A percentile compares a stretch with the other conserved stretches of the same genome.
These are phyloP conservation scores for Pseudopleuronectes americanus DNA, from an alignment of 2,797 vertebrate genomes.

Conservation along the genomic window DNA sequence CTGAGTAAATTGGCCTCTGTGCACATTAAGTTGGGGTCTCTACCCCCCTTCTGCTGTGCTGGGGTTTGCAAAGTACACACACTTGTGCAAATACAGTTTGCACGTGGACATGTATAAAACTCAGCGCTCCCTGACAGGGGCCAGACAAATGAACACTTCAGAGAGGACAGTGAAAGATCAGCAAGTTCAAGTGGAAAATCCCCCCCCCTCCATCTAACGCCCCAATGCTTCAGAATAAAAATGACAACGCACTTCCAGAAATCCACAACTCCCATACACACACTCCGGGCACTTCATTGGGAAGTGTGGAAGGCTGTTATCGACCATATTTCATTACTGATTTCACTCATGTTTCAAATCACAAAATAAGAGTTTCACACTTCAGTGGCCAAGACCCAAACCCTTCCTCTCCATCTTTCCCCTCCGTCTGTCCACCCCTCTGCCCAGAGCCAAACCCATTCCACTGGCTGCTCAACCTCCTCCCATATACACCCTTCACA, in stretches of 20 bases:
- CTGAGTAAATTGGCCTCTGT: conserved; percentile 2
- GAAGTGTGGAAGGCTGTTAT: conserved; percentile 85
- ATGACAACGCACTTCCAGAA: conserved; percentile 87
- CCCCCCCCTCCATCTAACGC: conserved; percentile 73
- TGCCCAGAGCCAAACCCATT: conserved; percentile 70
- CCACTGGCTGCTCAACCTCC: conserved; percentile 61
- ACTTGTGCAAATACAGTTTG: background rate
- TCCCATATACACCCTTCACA: conserved; percentile 65
- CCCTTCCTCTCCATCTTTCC: conserved; percentile 67
- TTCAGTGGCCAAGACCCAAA: conserved; percentile 74
- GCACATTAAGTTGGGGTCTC: conserved; percentile 11
- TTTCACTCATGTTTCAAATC: conserved; percentile 91
- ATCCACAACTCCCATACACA: conserved; percentile 54
- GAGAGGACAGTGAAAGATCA: conserved; percentile 77
- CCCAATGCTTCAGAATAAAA: conserved; percentile 83
- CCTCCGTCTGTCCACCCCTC: conserved; percentile 71
- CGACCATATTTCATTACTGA: conserved; percentile 89
- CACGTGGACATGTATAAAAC: conserved; percentile 44
- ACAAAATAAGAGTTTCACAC: conserved; percentile 90
- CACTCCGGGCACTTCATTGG: conserved; percentile 66
- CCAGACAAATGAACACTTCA: conserved; percentile 79
- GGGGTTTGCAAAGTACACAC: conserved; percentile 25
- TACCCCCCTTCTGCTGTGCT: conserved; percentile 34
- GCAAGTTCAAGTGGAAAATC: conserved; percentile 82
- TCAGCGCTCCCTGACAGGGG: conserved; percentile 73